phyloP scores from a whole-genome alignment of 2,888 invertebrate genomes.

The Sinodicranocentrus sp. region DNA sequence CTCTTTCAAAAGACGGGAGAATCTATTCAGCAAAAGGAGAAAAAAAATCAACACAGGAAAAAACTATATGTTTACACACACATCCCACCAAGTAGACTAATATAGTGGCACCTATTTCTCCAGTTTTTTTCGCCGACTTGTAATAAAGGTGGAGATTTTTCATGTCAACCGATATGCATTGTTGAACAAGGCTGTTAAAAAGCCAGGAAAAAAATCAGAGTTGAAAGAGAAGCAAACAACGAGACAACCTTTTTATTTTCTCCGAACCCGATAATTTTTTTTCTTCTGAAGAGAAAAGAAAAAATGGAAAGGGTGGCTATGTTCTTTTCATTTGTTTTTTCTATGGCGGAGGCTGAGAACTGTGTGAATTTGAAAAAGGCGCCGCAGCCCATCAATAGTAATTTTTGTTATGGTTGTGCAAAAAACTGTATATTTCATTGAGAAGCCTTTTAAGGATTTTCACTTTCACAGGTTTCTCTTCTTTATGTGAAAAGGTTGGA shows the following conservation, averaged over 20 bases:
- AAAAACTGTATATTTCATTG: slow-evolving; percentile 6
- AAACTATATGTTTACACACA: too few relatives aligned
- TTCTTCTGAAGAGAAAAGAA: background rate
- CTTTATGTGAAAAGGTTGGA: too few relatives aligned
- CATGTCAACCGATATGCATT: slow-evolving; percentile 57
- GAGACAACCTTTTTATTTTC: slow-evolving; percentile 3
- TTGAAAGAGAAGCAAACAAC: background rate
- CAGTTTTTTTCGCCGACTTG: slow-evolving; percentile 13
- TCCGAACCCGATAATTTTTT: background rate
- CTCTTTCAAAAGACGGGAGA: background rate
- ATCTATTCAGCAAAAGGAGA: slow-evolving; percentile 23
- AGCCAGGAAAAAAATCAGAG: background rate
- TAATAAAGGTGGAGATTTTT: slow-evolving; percentile 52
- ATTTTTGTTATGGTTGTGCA: background rate
- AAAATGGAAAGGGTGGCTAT: background rate
- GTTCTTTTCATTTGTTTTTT: background rate
- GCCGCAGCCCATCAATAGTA: background rate
- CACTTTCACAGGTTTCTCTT: too few relatives aligned
- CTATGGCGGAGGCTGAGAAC: background rate
- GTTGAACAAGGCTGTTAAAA: slow-evolving; percentile 9
- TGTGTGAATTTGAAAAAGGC: too few relatives aligned
- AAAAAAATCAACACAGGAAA: too few relatives aligned
- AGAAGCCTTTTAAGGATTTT: background rate
- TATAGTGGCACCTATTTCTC: background rate
- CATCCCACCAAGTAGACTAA: too few relatives aligned